Base-by-base conservation (phyloP, 1,140 invertebrate species). In the Patella vulgata region DNA sequence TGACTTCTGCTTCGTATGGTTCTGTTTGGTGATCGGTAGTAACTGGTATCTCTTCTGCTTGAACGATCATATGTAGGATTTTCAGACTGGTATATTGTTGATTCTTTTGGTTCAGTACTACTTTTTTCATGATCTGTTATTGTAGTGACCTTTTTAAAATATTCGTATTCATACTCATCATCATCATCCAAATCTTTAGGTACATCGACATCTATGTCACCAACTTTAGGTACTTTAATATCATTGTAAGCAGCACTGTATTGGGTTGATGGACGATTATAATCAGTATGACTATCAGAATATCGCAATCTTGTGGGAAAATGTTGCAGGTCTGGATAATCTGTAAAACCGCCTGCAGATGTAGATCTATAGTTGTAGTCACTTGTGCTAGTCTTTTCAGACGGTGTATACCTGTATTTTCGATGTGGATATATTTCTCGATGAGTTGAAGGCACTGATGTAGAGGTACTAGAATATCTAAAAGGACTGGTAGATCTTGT, bases 381-480 rank as follows among this genome's bases (percentile, higher is more conserved):
- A 27, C 68, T 62, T 43, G 64, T 68, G 30, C 70, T 68, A 39
- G 66, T 52, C 25, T 57, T 63, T 51, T 67, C 66, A 19, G 72
- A 71, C 43, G 55, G 57, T 39, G 68, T 55, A 30, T 72, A 73
- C 30, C 55, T 54, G 30, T 66, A 60, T 36, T 68, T 73, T 42
- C 78, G 64, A 59, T 80, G 78, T 19, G 78, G 78, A 46, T 80
- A 80, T 28, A 80, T 80, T 60, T 78, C 75, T 27, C 68, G 66
- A 31, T 58, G 64, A 14, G 50, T 53, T 40, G 63, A 63, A n/a
- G 61, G 59, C 23, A 70, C 59, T 51, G 36, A 40, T 27, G 46
- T 57, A 31, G 19, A 3, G 8, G 42, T 39, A 14, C 11, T 12
- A 27, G 50, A 39, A 9, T 50, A 47, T 17, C 50, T 57, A 12